Evolutionary conservation across 2,888 invertebrate genomes (phyloP), one percentile per base, ranked within the genome.

Genomic region (Mactromeris polynyma): DNA sequence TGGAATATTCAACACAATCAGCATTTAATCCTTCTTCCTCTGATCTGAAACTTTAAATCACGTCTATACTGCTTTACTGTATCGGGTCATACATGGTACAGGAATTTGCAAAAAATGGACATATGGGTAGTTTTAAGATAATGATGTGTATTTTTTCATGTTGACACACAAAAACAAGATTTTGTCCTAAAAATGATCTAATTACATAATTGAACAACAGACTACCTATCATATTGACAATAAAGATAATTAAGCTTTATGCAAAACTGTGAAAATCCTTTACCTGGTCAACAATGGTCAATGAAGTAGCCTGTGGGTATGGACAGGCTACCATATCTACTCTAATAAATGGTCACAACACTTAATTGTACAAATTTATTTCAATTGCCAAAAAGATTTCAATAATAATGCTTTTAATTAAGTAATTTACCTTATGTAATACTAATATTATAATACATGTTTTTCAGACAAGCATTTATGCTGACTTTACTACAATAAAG

Each of bases 111-210:
- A 73, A 69, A 33, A 73, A 26, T 36, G 73, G 73, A 36, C 36
- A 26, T 36, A 33, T 17, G 33, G 33, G 2, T 36, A 36, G 4
- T 73, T 73, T 73, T 7, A 73, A 1, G 26, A 36, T 26, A 64
- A n/a, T n/a, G n/a, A n/a, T 73, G 73, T 33, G 58, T 58, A 58
- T 58, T n/a, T 73, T 33, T 69, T 31, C 4, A 36, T 14, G 36
- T 73, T 73, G 73, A 73, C 73, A 73, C 73, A 73, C 36, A 73
- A 73, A 73, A 73, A 36, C 73, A 73, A 73, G 73, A 73, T 33
- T 73, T 73, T 26, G n/a, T 19, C 73, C 36, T 6, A 73, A 33
- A 73, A 73, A 11, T 31, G 33, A 11, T 73, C 11, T 33, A 73
- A 73, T 73, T 73, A 73, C 73, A 33, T 73, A 73, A 73, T 33